phyloP scores from a whole-genome alignment of 2,888 invertebrate species.

The Crematogaster levior region DNA sequence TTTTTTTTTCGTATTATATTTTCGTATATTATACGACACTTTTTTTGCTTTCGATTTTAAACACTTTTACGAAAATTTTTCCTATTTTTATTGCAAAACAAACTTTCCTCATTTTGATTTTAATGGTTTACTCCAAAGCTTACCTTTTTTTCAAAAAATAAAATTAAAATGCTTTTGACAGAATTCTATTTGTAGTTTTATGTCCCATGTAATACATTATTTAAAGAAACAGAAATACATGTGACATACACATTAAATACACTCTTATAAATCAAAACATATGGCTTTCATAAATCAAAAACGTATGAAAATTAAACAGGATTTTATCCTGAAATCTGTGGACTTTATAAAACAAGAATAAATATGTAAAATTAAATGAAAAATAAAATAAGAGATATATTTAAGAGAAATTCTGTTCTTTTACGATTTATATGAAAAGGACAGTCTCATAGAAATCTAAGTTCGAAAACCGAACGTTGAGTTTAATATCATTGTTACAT shows the following conservation, averaged over 20 bases:
- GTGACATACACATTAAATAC: not conserved
- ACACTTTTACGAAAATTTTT: not conserved
- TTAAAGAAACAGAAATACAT: not conserved
- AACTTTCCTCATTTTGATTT: not conserved
- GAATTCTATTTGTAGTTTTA: not conserved
- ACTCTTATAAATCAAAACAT: not conserved
- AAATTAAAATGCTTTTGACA: constrained; percentile 1
- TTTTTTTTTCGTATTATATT: too few relatives aligned
- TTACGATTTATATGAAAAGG: too few relatives aligned
- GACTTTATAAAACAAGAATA: not conserved
- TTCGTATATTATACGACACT: not conserved
- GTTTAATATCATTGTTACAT: constrained; percentile 5
- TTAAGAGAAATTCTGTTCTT: too few relatives aligned
- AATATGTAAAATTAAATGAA: not conserved
- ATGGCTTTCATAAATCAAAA: too few relatives aligned
- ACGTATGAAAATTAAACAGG: not conserved
- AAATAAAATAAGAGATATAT: not conserved
- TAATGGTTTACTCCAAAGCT: not conserved
- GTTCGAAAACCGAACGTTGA: too few relatives aligned
- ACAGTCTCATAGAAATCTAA: too few relatives aligned
- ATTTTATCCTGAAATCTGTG: not conserved
- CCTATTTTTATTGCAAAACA: not conserved
- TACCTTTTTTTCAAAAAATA: not conserved
- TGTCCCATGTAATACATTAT: not conserved
- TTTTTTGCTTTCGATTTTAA: not conserved